Evolutionary conservation across 1,140 invertebrate genomes (phyloP), one percentile per base, ranked within the genome.

Genomic region (Cotesia typhae): DNA sequence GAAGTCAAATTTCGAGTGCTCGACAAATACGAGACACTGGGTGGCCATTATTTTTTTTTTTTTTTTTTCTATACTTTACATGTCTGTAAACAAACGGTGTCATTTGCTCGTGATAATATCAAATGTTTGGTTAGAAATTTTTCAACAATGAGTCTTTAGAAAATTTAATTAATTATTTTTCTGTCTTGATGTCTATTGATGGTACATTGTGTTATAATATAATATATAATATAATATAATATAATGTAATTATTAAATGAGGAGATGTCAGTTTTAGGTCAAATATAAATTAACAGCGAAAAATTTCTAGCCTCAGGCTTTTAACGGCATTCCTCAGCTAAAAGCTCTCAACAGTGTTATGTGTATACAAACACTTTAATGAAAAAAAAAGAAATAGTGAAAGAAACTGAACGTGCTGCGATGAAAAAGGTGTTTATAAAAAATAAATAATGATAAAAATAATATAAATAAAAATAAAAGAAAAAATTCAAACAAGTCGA

Each of bases 1-100:
- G 77, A 82, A 84, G 83, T 84, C 83, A 80, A 83, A 82, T 82
- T 80, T 83, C 66, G 77, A 84, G 82, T 83, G 82, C 76, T 78
- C 72, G 53, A 76, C 79, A 83, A 84, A 84, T 77, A 84, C 4
- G 74, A 77, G 67, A 67, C 65, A 67, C 57, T 72, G 73, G 60
- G 61, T 69, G 67, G 35, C 51, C 69, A 59, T 7, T n/a, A 72
- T 66, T 74, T 76, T 78, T 78, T 78, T 77, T 76, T 77, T 76
- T 14, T 14, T 14, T 14, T 14, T 75, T 57, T 20, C 6, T 14
- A 38, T 67, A 6, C 4, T 60, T 47, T 67, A 12, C 17, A 3
- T n/a, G 53, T 55, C 28, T 20, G 17, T 63, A 28, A 70, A 70
- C 37, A 41, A 60, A 59, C 60, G 67, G 28, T 37, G 35, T 37